A percentile compares a stretch with the other conserved stretches of the same genome.
Evolutionary conservation across 2,113 vertebrate genomes (phyloP).

Genomic region (Dicerorhinus sumatrensis): DNA sequence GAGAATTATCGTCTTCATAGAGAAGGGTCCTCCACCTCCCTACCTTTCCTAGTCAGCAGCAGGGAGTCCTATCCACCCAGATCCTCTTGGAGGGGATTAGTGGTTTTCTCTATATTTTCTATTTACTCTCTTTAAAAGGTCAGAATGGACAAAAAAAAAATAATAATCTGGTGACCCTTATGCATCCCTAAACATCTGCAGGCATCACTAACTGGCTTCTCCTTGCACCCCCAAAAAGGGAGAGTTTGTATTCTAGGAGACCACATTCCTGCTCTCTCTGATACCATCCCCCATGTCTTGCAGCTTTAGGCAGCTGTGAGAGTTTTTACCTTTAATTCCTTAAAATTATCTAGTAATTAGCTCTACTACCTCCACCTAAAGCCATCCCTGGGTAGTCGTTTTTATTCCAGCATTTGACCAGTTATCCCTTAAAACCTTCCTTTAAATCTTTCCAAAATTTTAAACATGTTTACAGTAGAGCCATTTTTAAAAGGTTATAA

Average conservation of each 20-base stretch:
- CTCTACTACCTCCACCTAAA: not conserved
- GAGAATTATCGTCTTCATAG: not conserved
- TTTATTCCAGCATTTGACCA: not conserved
- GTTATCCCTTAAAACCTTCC: not conserved
- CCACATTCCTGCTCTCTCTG: not conserved
- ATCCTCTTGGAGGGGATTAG: not conserved
- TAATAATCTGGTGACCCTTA: not conserved
- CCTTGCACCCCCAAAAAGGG: not conserved
- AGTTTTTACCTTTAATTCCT: slow-evolving; percentile 27
- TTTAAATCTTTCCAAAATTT: not conserved
- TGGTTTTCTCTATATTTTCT: not conserved
- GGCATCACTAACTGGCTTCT: not conserved
- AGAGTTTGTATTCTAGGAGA: not conserved
- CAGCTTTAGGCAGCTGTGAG: not conserved
- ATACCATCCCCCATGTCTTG: not conserved
- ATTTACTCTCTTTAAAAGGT: not conserved
- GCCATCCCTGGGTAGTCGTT: not conserved
- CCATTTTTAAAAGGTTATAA: not conserved
- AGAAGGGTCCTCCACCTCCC: not conserved
- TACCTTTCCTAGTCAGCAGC: not conserved
- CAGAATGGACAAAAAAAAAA: not conserved
- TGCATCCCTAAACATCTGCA: not conserved
- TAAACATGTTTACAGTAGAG: not conserved
- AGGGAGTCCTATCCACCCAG: not conserved
- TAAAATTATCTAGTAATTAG: not conserved